A percentile compares a stretch with the other conserved stretches of the same genome.
These are phyloP conservation scores for Thumatha senex DNA, from an alignment of 2,888 invertebrate genomes.

Conservation along the genomic window DNA sequence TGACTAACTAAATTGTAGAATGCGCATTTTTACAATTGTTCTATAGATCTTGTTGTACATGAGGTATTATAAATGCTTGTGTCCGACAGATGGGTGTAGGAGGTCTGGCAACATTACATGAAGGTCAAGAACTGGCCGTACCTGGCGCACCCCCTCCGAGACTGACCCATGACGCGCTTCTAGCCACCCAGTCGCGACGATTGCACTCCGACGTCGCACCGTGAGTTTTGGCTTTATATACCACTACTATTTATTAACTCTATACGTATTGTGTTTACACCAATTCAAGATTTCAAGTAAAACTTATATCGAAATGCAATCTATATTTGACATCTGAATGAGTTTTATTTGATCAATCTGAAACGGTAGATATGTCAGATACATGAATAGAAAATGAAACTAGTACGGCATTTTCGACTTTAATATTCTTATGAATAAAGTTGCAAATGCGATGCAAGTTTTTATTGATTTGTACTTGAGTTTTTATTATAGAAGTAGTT, in stretches of 20 bases:
- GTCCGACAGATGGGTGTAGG: conserved; percentile 61
- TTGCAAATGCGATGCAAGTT: conserved; percentile 15
- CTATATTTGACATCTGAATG: not conserved
- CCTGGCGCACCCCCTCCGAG: conserved; percentile 85
- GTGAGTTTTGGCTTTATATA: conserved; percentile 64
- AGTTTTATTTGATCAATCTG: not conserved
- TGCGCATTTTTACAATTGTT: not conserved
- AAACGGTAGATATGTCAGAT: conserved; percentile 31
- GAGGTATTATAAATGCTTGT: too few relatives aligned
- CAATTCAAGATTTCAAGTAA: not conserved
- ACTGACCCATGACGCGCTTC: conserved; percentile 90
- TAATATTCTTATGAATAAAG: not conserved
- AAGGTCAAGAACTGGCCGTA: conserved; percentile 88
- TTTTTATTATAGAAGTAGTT: conserved; percentile 11
- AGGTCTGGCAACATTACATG: conserved; percentile 92
- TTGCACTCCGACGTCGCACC: conserved; percentile 84
- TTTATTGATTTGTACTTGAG: conserved; percentile 27
- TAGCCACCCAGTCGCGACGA: conserved; percentile 90
- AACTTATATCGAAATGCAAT: not conserved
- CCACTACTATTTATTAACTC: not conserved
- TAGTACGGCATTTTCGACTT: conserved; percentile 13
- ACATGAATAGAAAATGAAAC: conserved; percentile 6
- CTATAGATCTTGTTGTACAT: too few relatives aligned
- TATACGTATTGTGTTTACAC: not conserved
- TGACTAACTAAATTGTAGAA: not conserved